A percentile compares a stretch with the other conserved stretches of the same genome.
Evolutionary conservation across 2,113 vertebrate genomes (phyloP).

Genomic region (Procapra przewalskii): DNA sequence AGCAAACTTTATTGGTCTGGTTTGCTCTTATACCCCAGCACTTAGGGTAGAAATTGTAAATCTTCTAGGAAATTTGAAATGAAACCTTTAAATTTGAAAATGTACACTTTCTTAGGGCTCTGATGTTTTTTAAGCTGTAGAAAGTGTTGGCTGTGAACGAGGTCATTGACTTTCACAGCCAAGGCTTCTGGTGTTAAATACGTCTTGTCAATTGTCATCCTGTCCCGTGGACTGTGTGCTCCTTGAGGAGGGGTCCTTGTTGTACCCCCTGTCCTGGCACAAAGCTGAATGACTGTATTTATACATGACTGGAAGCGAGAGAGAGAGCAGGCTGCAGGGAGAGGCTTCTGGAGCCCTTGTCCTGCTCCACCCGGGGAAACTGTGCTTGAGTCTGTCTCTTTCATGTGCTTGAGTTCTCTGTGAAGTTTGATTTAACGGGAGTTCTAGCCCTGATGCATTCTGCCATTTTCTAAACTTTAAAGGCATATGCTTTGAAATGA

Average conservation of each 20-base stretch:
- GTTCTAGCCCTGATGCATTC: background rate
- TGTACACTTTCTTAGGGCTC: background rate
- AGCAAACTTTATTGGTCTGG: background rate
- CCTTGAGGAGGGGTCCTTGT: background rate
- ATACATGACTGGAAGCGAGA: rapidly evolving
- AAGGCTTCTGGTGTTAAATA: background rate
- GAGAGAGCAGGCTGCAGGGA: background rate
- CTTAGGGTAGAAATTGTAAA: background rate
- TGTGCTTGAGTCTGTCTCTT: no score
- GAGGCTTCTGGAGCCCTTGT: no score
- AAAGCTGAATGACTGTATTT: rapidly evolving
- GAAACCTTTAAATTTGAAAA: background rate
- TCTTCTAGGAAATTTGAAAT: background rate
- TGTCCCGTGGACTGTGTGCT: rapidly evolving
- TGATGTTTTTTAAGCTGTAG: background rate
- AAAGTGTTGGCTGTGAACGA: background rate
- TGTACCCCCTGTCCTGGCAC: background rate
- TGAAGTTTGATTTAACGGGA: background rate
- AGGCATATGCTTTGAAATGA: background rate
- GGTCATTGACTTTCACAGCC: rapidly evolving
- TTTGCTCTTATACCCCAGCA: background rate
- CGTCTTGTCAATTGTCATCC: background rate
- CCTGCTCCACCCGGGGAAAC: background rate
- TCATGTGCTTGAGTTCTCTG: background rate
- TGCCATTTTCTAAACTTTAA: background rate